Evolutionary conservation across 2,888 invertebrate genomes (phyloP), one percentile per base, ranked within the genome.

Genomic region (Tachystola acroxantha): DNA sequence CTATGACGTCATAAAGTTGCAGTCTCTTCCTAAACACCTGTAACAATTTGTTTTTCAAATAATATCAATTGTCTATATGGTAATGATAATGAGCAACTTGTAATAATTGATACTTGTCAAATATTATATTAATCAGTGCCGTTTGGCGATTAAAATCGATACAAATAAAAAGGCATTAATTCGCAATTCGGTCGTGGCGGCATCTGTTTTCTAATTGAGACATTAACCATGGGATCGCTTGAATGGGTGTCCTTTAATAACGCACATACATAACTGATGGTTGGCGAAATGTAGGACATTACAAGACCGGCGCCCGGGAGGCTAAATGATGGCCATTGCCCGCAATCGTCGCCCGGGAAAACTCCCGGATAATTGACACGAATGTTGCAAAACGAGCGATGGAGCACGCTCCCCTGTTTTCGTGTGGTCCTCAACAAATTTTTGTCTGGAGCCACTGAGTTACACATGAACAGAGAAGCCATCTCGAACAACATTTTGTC

Each of bases 191-290:
- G 52, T 46, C 42, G 43, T 47, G 42, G 62, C 51, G 47, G 56
- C 79, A 77, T 78, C 73, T 79, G 79, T 73, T 74, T 72, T 74
- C 73, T 80, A 80, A 82, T 82, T 78, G 78, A 80, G 75, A 72
- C 78, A 84, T 84, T 84, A 80, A 68, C 66, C 64, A 62, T 45
- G 62, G 66, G 72, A 68, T 74, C 67, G 70, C 63, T 65, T 59
- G 57, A 72, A 73, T 63, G 71, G 68, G 67, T 69, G 61, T 59
- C 64, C 70, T 79, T 75, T 78, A 78, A 80, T 81, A 79, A 71
- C 74, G 59, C 61, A 66, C 73, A 72, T 74, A 74, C 56, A 71
- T 78, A 74, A 75, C 66, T 69, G 74, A 79, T 75, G 77, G 64
- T 47, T 54, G 64, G 42, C 53, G 50, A 65, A 71, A 69, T 64